These are phyloP conservation scores for Megastigmus dorsalis DNA, from an alignment of 2,888 invertebrate species.

Conservation along the genomic window DNA sequence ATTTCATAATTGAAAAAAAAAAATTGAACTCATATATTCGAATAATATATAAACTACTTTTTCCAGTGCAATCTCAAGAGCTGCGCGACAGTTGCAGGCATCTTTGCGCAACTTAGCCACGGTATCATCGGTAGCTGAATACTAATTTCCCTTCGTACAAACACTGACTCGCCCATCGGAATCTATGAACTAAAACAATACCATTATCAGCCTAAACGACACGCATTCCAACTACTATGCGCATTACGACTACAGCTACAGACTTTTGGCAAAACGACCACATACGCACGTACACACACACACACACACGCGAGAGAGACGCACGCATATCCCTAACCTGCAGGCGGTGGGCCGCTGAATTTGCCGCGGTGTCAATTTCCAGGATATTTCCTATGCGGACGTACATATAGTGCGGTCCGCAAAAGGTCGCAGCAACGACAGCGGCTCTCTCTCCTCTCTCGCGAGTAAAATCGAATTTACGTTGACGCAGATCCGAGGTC, in stretches of 20 bases:
- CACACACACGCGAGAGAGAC: background rate
- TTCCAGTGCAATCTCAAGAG: too few relatives aligned
- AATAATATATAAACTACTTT: too few relatives aligned
- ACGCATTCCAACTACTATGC: too few relatives aligned
- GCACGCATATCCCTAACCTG: background rate
- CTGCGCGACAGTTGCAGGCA: too few relatives aligned
- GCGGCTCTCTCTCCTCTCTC: too few relatives aligned
- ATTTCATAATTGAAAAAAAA: too few relatives aligned
- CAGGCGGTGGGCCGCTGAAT: background rate
- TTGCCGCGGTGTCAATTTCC: constrained; percentile 45
- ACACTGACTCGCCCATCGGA: background rate
- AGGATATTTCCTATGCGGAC: constrained; percentile 43
- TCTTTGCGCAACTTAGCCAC: background rate
- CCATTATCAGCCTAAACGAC: too few relatives aligned
- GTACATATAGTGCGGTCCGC: constrained; percentile 27
- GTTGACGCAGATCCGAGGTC: constrained; percentile 48
- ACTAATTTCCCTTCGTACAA: background rate
- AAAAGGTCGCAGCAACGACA: background rate
- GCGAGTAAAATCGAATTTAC: constrained; percentile 52
- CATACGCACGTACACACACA: background rate
- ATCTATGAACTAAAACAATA: too few relatives aligned
- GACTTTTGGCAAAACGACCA: too few relatives aligned
- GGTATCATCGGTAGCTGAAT: background rate
- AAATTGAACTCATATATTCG: too few relatives aligned
- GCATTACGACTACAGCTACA: too few relatives aligned